A percentile compares a stretch with the other conserved stretches of the same genome.
Evolutionary conservation across 2,113 vertebrate genomes (phyloP).

Genomic region (Mastomys coucha): DNA sequence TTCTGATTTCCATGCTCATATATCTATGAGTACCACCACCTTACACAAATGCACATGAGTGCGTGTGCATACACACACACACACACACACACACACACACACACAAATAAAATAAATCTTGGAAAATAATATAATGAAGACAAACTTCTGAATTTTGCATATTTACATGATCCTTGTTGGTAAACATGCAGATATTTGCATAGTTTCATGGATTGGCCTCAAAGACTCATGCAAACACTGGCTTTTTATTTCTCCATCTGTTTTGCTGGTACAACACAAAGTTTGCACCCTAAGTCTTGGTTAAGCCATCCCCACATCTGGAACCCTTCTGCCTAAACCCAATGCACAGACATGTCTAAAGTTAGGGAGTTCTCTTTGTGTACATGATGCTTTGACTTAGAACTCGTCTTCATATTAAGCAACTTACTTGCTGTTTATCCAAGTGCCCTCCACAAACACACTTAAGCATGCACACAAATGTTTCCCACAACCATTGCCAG

Average conservation of each 20-base stretch:
- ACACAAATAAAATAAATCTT: neutral
- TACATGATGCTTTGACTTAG: conserved; percentile 8
- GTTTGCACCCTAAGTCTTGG: neutral
- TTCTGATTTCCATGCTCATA: neutral
- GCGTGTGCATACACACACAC: neutral
- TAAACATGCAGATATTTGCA: neutral
- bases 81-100: neutral
- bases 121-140: neutral
- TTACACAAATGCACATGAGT: neutral
- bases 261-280: neutral
- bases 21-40: neutral
- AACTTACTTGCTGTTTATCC: conserved; percentile 35
- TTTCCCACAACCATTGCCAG: conserved; percentile 7
- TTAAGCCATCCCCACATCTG: neutral
- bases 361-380: neutral
- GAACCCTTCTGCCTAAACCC: conserved; percentile 4
- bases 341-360: neutral
- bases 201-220: neutral
- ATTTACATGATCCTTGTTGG: conserved; percentile 16
- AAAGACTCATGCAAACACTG: neutral
- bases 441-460: neutral
- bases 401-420: neutral
- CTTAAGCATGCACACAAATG: conserved; percentile 52
- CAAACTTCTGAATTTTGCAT: conserved; percentile 10
- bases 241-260: neutral